Conservation (phyloP, 2,113 vertebrate species). For the Pipra filicauda region DNA sequence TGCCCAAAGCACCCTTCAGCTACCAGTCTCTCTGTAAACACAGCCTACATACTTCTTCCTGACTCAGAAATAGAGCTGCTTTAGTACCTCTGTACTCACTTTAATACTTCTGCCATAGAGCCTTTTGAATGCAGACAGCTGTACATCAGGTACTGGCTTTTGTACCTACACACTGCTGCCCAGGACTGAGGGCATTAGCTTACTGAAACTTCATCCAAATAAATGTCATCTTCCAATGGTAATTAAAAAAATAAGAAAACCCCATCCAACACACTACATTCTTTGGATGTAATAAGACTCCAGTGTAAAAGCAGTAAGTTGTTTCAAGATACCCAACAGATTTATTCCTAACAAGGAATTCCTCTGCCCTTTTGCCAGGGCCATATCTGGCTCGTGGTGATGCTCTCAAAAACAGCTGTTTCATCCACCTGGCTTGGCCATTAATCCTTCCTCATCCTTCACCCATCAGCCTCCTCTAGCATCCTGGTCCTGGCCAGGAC, state of each 20-base stretch:
- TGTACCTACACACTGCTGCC: fast-evolving
- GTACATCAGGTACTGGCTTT: neutral
- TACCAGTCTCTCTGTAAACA: neutral
- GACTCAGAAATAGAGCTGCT: neutral
- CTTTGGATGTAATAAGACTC: neutral
- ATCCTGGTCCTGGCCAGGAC: neutral
- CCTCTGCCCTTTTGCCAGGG: neutral
- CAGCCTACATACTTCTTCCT: neutral
- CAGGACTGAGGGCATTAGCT: neutral
- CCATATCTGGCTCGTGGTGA: neutral
- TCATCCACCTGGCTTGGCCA: fast-evolving
- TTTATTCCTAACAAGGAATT: neutral
- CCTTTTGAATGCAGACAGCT: neutral
- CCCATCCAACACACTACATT: neutral
- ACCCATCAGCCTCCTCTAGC: neutral
- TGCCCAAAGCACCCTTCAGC: neutral
- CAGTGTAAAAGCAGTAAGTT: neutral
- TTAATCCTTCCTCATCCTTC: neutral
- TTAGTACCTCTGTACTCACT: neutral
- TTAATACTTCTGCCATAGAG: neutral
- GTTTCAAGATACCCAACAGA: neutral
- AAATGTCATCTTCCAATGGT: neutral
- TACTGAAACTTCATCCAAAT: neutral
- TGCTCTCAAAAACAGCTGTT: neutral
- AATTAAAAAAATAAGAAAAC: neutral